A percentile compares a stretch with the other conserved stretches of the same genome.
phyloP scores from a whole-genome alignment of 2,888 invertebrate genomes.

The Gasteruption jaculator region DNA sequence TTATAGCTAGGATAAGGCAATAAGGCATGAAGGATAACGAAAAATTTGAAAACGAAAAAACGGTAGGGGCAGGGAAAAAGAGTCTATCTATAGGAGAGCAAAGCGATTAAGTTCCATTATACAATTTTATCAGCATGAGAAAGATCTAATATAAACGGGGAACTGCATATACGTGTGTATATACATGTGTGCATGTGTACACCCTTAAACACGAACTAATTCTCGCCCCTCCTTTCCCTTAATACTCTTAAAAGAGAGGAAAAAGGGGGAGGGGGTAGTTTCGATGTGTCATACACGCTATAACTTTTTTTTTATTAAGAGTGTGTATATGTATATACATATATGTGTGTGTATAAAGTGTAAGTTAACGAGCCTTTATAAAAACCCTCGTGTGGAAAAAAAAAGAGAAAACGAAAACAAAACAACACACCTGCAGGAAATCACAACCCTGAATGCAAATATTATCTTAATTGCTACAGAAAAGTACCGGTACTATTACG shows the following conservation, averaged over 20 bases:
- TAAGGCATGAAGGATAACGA: conserved; percentile 51
- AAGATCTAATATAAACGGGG: conserved; percentile 52
- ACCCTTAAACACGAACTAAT: conserved; percentile 27
- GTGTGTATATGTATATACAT: too few species aligned
- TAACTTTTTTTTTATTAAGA: too few species aligned
- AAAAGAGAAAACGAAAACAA: conserved; percentile 6
- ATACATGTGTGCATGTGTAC: conserved; percentile 24
- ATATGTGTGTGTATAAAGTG: too few species aligned
- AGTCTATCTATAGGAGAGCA: too few species aligned
- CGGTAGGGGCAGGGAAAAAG: conserved; percentile 33
- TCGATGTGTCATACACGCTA: conserved; percentile 47
- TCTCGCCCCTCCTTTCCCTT: conserved; percentile 30
- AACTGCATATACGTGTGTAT: too few species aligned
- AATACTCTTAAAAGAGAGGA: too few species aligned
- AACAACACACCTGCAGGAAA: conserved; percentile 49
- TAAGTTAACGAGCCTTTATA: too few species aligned
- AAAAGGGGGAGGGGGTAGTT: too few species aligned
- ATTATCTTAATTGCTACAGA: conserved; percentile 49
- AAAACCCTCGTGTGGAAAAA: too few species aligned
- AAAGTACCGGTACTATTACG: conserved; percentile 33
- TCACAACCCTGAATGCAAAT: conserved; percentile 51
- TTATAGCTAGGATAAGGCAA: conserved; percentile 40
- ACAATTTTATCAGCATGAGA: conserved; percentile 50
- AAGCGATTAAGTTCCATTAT: conserved; percentile 51
- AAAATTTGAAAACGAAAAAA: too few species aligned